phyloP scores from a whole-genome alignment of 2,797 vertebrate genomes.

The Falco cherrug region DNA sequence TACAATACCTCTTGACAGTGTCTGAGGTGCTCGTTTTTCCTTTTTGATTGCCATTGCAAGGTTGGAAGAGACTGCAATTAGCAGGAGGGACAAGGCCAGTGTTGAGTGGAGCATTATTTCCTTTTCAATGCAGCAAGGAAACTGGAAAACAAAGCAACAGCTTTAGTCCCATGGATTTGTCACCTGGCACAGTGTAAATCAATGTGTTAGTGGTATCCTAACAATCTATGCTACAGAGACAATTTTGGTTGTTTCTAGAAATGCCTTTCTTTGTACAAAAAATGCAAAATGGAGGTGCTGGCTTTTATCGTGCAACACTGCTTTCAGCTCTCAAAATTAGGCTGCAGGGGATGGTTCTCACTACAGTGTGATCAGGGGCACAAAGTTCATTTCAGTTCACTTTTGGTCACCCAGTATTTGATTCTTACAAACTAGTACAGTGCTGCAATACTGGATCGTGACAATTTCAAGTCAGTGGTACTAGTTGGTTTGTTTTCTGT shows the following conservation, averaged over 20 bases:
- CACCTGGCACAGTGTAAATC: neutral
- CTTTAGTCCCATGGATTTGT: neutral
- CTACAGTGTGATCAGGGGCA: neutral
- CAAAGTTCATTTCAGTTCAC: neutral
- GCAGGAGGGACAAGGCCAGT: constrained; percentile 55
- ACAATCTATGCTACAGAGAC: neutral
- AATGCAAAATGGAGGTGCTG: neutral
- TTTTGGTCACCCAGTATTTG: neutral
- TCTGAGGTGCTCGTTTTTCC: constrained; percentile 73
- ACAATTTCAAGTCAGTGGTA: neutral
- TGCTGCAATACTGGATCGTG: neutral
- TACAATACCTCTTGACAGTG: constrained; percentile 76
- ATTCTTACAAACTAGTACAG: neutral
- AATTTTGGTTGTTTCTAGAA: neutral
- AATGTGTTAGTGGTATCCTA: neutral
- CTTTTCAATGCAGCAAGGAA: neutral
- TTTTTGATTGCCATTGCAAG: constrained; percentile 73
- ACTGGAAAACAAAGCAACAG: constrained; percentile 9
- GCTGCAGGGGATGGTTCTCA: neutral
- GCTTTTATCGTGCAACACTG: neutral
- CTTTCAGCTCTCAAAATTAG: neutral
- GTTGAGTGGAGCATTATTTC: constrained; percentile 57
- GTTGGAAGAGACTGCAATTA: constrained; percentile 71
- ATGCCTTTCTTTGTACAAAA: neutral
- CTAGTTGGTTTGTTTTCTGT: neutral